Percentiles rank a stretch among this genome's conserved stretches.
These are phyloP conservation scores for Caenorhabditis elegans DNA, from an alignment of 1,140 invertebrate species.

Conservation along the genomic window WBcel235 BX284605.5:19101001-19101500, in stretches of 20 bases:
- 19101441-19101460: neutral
- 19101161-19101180: neutral
- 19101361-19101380: too few relatives aligned
- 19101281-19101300: too few relatives aligned
- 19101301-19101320: too few relatives aligned
- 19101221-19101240: neutral
- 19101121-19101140: neutral
- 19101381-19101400: neutral
- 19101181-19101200: neutral
- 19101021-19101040: slow-evolving; percentile 15
- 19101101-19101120: neutral
- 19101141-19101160: neutral
- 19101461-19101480: neutral
- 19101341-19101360: too few relatives aligned
- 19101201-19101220: neutral
- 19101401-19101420: neutral
- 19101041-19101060: neutral
- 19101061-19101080: neutral
- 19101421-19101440: neutral
- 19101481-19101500: neutral
- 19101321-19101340: too few relatives aligned
- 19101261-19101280: too few relatives aligned
- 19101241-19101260: neutral
- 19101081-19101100: neutral
- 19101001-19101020: neutral